Base-by-base conservation (phyloP, 2,113 vertebrate genomes). In the Macrotus californicus region DNA sequence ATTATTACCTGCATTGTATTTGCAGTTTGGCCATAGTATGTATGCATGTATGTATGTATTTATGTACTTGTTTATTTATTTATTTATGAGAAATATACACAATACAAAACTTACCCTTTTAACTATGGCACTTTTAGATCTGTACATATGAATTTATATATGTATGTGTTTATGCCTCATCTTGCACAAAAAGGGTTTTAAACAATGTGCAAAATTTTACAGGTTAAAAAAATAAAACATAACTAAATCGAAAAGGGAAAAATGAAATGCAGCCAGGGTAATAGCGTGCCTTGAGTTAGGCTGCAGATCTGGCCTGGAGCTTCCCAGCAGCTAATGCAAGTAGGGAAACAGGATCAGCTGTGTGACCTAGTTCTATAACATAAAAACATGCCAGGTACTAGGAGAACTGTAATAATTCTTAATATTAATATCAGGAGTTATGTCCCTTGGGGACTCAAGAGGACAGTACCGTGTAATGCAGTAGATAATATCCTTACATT, bases 1-100 rank as follows among this genome's bases (percentile, higher is more conserved):
- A 88, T 97, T 97, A 86, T 73, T 93, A 86, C 52, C 54, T 91
- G 34, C 69, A 94, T 36, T 94, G 13, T 89, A 95, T 89, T 96
- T 80, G 91, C 83, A 88, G 64, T 94, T 96, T 96, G 73, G 56
- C 36, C 16, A 4, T 79, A 77, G 29, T 4, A 26, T 54, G 92
- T 94, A 5, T 84, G 43, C 41, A 72, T 24, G 29, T 61, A 31
- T 61, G n/a, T 36, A 9, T 50, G 1, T 34, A 29, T 14, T 5
- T 43, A 54, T 54, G 7, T 64, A 52, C 14, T 52, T 52, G 14
- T 52, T 52, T 52, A 52, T 52, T 52, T 52, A 64, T 64, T 14
- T 64, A 31, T 64, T 64, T 64, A 64, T 26, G 61, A 64, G 31
- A 64, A 64, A 64, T 64, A 14, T 64, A 64, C 12, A 14, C 31